Percentiles rank a stretch among this genome's conserved stretches.
Conservation (phyloP, 35 echinoderm and acorn worm genomes). For the Lytechinus pictus region DNA sequence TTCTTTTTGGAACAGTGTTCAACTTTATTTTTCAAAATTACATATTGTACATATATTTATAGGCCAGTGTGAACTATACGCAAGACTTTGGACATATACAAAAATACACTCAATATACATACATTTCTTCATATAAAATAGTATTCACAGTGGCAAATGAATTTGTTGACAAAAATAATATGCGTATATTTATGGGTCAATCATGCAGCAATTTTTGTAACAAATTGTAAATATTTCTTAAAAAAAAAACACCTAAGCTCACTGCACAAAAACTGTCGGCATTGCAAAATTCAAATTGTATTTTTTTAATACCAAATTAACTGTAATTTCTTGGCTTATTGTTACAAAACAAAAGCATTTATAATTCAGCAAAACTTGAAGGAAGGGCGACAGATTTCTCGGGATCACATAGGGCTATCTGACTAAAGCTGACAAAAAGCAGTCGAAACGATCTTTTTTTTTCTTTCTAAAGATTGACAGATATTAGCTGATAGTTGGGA, state of each 20-base stretch:
- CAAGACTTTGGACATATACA: neutral
- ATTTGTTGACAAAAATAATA: neutral
- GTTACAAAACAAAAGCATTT: no score
- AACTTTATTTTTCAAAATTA: neutral
- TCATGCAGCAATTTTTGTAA: neutral
- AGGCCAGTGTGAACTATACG: neutral
- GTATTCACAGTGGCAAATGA: neutral
- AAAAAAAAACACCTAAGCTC: neutral
- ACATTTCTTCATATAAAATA: neutral
- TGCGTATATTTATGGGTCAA: neutral
- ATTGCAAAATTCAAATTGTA: neutral
- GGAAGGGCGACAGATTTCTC: neutral
- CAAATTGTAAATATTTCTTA: no score
- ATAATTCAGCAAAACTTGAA: no score
- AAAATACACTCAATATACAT: neutral
- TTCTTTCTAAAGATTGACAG: no score
- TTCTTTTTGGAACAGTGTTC: neutral
- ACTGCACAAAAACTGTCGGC: neutral
- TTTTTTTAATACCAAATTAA: neutral
- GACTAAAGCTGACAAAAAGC: neutral
- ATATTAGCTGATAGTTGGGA: no score
- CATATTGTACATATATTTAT: neutral
- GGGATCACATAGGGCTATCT: neutral
- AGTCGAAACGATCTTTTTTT: no score
- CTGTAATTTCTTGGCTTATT: no score